Evolutionary conservation across 2,888 invertebrate genomes (phyloP).

Genomic region (Eilema sororculum): DNA sequence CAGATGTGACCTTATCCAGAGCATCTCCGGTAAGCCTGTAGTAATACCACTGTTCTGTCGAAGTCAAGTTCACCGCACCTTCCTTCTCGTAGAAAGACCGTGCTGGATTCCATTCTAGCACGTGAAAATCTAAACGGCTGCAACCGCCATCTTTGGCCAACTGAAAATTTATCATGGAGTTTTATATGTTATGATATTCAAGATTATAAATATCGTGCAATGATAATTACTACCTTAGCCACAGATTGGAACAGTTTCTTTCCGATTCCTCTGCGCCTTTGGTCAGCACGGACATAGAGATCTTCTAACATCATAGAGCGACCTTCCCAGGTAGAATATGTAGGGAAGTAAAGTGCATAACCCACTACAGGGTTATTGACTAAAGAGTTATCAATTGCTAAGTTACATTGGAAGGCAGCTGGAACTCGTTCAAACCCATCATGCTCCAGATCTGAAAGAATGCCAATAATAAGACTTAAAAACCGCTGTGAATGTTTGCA

Average conservation of each 20-base stretch:
- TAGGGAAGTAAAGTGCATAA: constrained; percentile 92
- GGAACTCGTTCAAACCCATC: constrained; percentile 90
- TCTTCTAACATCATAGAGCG: constrained; percentile 94
- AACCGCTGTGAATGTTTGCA: not conserved
- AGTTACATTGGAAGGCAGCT: constrained; percentile 90
- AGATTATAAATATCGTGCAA: not conserved
- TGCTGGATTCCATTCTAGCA: constrained; percentile 95
- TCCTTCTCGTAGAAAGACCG: constrained; percentile 90
- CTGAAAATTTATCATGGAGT: constrained; percentile 48
- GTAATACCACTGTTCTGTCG: constrained; percentile 89
- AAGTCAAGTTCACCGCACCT: constrained; percentile 90
- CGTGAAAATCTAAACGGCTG: constrained; percentile 91
- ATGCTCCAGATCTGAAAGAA: constrained; percentile 86
- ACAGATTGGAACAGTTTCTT: constrained; percentile 88
- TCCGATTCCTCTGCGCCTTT: constrained; percentile 90
- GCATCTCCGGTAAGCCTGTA: constrained; percentile 84
- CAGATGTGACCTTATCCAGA: constrained; percentile 44
- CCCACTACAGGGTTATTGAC: constrained; percentile 82
- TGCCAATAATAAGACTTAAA: not conserved
- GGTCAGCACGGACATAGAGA: constrained; percentile 90
- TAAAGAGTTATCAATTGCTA: constrained; percentile 85
- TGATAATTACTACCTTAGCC: constrained; percentile 85
- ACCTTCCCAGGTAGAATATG: constrained; percentile 96
- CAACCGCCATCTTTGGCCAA: constrained; percentile 84
- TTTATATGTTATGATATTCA: not conserved